Base-by-base conservation (phyloP, 35 echinoderm and acorn worm genomes). In the Heliocidaris erythrogramma region DNA sequence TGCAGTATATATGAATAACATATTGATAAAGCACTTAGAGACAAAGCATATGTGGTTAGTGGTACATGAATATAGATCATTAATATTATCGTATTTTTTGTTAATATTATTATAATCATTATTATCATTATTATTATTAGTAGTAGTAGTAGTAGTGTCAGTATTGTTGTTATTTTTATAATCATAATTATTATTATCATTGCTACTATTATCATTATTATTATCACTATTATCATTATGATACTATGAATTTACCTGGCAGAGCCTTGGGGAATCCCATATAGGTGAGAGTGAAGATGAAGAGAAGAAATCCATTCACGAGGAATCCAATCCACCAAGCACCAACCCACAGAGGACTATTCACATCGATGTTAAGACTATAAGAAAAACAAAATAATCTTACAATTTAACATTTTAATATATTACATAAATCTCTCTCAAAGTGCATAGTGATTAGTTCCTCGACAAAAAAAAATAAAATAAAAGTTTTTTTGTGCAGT, bases 301-400 rank as follows among this genome's bases (percentile, higher is more conserved):
- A 86, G 0, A 95, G 93, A 12, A 97, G 88, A 1, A 85, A n/a
- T 9, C 96, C 96, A 30, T 94, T 97, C 10, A 99, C 48, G 30
- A 99, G 65, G 89, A 99, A 99, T 0, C 98, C 98, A 5, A 99
- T 92, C 98, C 98, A 99, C 98, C 98, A 99, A 24, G 98, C 98
- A 61, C 98, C 98, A 42, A 99, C 95, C 95, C 95, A 99, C 31
- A 99, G 78, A 60, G 98, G 98, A 93, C 95, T 99, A 35, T 90
- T 90, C 52, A 30, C 56, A 87, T 97, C 95, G 53, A 99, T 97
- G 35, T 71, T 94, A 35, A 95, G 88, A 4, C 98, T 99, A 50
- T 29, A 11, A 24, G 17, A 78, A 56, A 78, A 56, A 78, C 27
- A 86, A 94, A 93, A 60, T 30, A 27, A 35, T 24, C 21, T 9